Percentiles rank a stretch among this genome's conserved stretches.
Conservation (phyloP, 2,113 vertebrate species). For the Gambusia affinis region DNA sequence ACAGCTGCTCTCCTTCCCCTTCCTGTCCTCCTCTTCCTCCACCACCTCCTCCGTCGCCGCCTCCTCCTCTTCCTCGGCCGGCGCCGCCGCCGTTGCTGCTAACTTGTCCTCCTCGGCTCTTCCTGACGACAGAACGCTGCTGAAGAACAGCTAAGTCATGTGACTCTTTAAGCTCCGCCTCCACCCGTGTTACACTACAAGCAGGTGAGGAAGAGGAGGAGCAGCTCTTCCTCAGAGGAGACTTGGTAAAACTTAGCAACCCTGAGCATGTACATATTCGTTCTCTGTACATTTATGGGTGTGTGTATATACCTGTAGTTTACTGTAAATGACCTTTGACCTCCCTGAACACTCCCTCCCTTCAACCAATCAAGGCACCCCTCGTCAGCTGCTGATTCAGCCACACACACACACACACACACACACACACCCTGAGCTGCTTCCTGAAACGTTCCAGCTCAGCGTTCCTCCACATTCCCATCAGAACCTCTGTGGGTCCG, state of each 20-base stretch:
- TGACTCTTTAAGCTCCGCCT: slow-evolving; percentile 34
- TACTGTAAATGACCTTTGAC: slow-evolving; percentile 76
- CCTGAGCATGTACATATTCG: slow-evolving; percentile 78
- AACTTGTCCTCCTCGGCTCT: slow-evolving; percentile 72
- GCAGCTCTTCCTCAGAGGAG: slow-evolving; percentile 4
- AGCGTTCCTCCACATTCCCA: no score
- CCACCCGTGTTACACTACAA: slow-evolving; percentile 50
- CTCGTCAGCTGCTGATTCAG: slow-evolving; percentile 7
- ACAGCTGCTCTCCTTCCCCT: slow-evolving; percentile 81
- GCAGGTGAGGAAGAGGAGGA: slow-evolving; percentile 35
- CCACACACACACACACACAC: slow-evolving; percentile 1
- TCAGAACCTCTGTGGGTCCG: no score
- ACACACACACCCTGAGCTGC: background rate
- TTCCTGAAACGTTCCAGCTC: no score
- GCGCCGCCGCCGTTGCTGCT: slow-evolving; percentile 60
- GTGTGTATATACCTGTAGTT: slow-evolving; percentile 78
- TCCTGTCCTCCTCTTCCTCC: slow-evolving; percentile 56
- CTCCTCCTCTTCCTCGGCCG: slow-evolving; percentile 66
- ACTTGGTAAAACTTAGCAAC: slow-evolving; percentile 44
- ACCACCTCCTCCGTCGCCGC: slow-evolving; percentile 67
- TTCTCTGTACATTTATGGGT: slow-evolving; percentile 75
- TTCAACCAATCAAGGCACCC: slow-evolving; percentile 12
- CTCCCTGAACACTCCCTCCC: slow-evolving; percentile 3
- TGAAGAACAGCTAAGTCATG: slow-evolving; percentile 87
- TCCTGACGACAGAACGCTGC: slow-evolving; percentile 86